Evolutionary conservation across 2,113 vertebrate genomes (phyloP).

Genomic region (Poecile atricapillus): DNA sequence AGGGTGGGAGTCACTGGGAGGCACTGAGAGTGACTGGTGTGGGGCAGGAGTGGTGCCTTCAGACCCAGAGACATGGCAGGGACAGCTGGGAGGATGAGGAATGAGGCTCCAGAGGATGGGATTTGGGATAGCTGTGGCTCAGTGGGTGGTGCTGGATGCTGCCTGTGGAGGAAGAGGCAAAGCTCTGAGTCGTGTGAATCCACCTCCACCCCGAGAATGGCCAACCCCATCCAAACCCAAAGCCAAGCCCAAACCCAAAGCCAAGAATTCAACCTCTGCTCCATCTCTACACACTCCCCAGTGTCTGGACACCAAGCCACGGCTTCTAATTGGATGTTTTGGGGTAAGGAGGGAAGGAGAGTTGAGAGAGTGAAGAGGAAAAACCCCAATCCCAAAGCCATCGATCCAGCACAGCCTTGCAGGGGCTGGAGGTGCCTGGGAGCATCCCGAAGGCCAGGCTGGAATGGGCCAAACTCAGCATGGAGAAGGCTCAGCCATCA

Average conservation of each 20-base stretch:
- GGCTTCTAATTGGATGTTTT: accelerated
- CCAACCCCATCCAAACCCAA: not conserved
- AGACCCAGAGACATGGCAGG: not conserved
- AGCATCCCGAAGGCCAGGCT: accelerated
- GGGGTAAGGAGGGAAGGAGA: not conserved
- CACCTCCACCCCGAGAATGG: accelerated
- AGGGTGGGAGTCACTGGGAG: too few species aligned
- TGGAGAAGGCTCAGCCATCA: not conserved
- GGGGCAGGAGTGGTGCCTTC: accelerated
- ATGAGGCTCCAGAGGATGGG: not conserved
- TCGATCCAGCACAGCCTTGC: not conserved
- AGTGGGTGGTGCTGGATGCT: not conserved
- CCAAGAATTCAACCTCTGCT: not conserved
- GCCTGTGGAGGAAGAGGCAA: not conserved
- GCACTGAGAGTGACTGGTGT: accelerated
- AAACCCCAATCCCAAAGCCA: not conserved
- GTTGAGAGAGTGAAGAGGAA: not conserved
- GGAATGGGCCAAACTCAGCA: not conserved
- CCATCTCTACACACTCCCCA: not conserved
- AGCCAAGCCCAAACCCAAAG: not conserved
- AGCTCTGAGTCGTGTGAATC: not conserved
- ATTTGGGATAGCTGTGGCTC: not conserved
- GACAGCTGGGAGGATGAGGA: not conserved
- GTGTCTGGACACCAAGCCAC: accelerated
- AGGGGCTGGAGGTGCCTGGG: not conserved